Base-by-base conservation (phyloP, 2,113 vertebrate species). In the Platycercus adscitus region DNA sequence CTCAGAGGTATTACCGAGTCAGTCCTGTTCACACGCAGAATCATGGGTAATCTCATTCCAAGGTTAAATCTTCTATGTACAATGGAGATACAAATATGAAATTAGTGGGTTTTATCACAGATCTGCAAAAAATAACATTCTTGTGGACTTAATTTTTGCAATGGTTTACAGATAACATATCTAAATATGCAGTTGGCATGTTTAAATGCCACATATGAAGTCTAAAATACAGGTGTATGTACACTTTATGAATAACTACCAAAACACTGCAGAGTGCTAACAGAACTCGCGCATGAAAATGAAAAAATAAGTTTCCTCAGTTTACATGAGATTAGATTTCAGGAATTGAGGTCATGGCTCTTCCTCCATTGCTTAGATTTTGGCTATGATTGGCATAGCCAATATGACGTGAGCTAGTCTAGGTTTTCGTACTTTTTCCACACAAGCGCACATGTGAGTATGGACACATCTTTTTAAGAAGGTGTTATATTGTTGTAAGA, bases 391-490 rank as follows among this genome's bases (percentile, higher is more conserved):
- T 46, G 33, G 18, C 17, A 37, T 69, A 37, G 37, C 37, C 37
- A 37, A 37, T 37, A 37, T 37, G 37, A 6, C 24, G 13, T 86
- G 35, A 86, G 18, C 50, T 29, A 37, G 15, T 79, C 39, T 50
- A 53, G 65, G 13, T 53, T 73, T 64, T 49, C 68, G 23, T 50
- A 17, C 8, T 23, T 58, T 52, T 61, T 46, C n/a, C 33, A 24
- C 20, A 15, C 1, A 58, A 35, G 5, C 1, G 0, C 11, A 18
- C 0, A 0, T 39, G 15, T 69, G 33, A 9, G 6, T 23, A 4
- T 10, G 9, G 26, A 47, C 7, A 7, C 10, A 28, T 26, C 8
- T n/a, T 78, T 75, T 69, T 24, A 53, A 60, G 77, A 69, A 25
- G 7, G 18, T 1, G 1, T 65, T 61, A 10, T 15, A 23, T 13